phyloP scores from a whole-genome alignment of 2,888 invertebrate genomes.

The Sesamia inferens region DNA sequence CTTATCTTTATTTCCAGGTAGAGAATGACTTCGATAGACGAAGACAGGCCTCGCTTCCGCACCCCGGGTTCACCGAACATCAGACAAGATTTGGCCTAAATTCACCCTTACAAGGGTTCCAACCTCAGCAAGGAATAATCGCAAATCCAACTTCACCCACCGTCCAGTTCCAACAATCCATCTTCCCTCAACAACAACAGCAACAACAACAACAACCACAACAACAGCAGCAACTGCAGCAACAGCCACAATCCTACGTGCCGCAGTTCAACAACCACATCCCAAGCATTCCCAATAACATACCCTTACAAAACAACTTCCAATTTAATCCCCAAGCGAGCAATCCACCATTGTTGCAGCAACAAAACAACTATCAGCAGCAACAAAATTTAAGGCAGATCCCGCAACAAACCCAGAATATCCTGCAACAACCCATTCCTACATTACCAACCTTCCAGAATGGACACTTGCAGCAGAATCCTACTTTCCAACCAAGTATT shows the following conservation, averaged over 20 bases:
- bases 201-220: slow-evolving; percentile 35
- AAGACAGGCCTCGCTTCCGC: slow-evolving; percentile 82
- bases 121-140: slow-evolving; percentile 73
- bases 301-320: slow-evolving; percentile 74
- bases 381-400: slow-evolving; percentile 77
- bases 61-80: slow-evolving; percentile 85
- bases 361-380: slow-evolving; percentile 75
- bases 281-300: slow-evolving; percentile 75
- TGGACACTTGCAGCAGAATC: slow-evolving; percentile 76
- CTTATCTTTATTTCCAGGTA: slow-evolving; percentile 79
- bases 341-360: slow-evolving; percentile 73
- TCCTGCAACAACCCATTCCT: slow-evolving; percentile 78
- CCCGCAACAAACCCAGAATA: slow-evolving; percentile 75
- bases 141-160: slow-evolving; percentile 77
- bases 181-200: slow-evolving; percentile 64
- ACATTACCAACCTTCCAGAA: slow-evolving; percentile 82
- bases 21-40: slow-evolving; percentile 88
- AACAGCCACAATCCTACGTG: slow-evolving; percentile 77
- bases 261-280: slow-evolving; percentile 83
- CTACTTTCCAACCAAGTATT: slow-evolving; percentile 76
- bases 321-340: slow-evolving; percentile 77
- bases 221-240: slow-evolving; percentile 26
- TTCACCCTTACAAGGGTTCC: slow-evolving; percentile 84
- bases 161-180: slow-evolving; percentile 78
- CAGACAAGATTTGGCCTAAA: slow-evolving; percentile 86